These are phyloP conservation scores for Erythrocebus patas DNA, from an alignment of 2,113 vertebrate genomes.

Conservation along the genomic window DNA sequence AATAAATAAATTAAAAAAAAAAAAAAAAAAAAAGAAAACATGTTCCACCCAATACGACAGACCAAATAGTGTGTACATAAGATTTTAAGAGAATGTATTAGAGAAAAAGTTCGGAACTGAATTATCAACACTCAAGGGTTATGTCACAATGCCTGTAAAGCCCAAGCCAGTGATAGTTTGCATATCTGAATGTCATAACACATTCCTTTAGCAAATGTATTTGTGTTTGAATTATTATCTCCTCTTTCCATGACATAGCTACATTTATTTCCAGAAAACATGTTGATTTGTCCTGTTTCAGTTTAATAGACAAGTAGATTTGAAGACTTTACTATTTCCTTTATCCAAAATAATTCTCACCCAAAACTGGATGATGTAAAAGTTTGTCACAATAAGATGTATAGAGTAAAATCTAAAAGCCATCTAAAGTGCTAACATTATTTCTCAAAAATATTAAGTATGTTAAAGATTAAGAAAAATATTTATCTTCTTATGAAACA, in stretches of 20 bases:
- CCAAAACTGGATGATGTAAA: background rate
- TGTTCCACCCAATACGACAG: too few species aligned
- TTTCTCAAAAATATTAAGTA: background rate
- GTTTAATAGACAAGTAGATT: background rate
- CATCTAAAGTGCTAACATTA: background rate
- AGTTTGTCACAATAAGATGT: background rate
- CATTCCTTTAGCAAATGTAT: background rate
- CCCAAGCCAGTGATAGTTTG: fast-evolving
- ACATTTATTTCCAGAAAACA: background rate
- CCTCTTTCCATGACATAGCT: background rate
- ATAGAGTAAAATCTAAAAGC: background rate
- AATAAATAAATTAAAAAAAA: too few species aligned
- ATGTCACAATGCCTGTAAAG: background rate
- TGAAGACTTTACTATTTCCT: background rate
- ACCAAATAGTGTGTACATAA: too few species aligned
- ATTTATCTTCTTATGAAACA: background rate
- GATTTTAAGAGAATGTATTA: background rate
- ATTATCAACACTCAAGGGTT: background rate
- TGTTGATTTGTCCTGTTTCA: background rate
- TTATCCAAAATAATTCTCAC: background rate
- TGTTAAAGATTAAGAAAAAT: background rate
- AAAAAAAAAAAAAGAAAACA: too few species aligned
- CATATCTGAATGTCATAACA: background rate
- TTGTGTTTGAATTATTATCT: background rate
- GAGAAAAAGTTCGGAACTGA: background rate